phyloP scores from a whole-genome alignment of 2,888 invertebrate genomes.

The Diplazon laetatorius region DNA sequence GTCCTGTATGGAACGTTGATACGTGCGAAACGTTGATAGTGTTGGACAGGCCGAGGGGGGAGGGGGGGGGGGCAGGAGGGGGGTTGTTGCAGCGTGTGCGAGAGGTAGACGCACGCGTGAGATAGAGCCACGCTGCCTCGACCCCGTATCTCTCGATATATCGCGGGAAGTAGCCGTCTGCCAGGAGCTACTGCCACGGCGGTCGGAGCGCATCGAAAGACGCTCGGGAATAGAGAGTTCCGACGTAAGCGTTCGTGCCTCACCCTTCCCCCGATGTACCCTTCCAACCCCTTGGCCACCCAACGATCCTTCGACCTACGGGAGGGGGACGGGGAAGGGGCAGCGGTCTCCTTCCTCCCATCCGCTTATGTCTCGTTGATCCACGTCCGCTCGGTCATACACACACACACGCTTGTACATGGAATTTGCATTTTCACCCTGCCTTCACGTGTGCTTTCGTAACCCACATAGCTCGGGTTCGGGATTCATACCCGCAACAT shows the following conservation, averaged over 20 bases:
- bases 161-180: constrained; percentile 63
- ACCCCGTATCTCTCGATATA: constrained; percentile 63
- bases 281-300: constrained; percentile 23
- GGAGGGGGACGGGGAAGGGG: background rate
- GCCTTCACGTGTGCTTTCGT: constrained; percentile 7
- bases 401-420: constrained; percentile 1
- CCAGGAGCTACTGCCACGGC: constrained; percentile 41
- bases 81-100: no score
- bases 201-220: constrained; percentile 51
- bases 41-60: no score
- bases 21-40: no score
- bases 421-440: constrained; percentile 52
- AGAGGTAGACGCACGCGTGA: constrained; percentile 19
- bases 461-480: constrained; percentile 24
- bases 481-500: constrained; percentile 32
- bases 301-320: background rate
- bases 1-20: no score
- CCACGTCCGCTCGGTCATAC: constrained; percentile 19
- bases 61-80: no score
- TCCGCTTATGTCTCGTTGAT: constrained; percentile 9
- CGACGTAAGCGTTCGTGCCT: constrained; percentile 56
- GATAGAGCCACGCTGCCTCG: constrained; percentile 58
- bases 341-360: background rate
- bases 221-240: constrained; percentile 54
- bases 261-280: no score